A percentile compares a stretch with the other conserved stretches of the same genome.
phyloP scores from a whole-genome alignment of 2,113 vertebrate genomes.

The Dicrurus megarhynchus region DNA sequence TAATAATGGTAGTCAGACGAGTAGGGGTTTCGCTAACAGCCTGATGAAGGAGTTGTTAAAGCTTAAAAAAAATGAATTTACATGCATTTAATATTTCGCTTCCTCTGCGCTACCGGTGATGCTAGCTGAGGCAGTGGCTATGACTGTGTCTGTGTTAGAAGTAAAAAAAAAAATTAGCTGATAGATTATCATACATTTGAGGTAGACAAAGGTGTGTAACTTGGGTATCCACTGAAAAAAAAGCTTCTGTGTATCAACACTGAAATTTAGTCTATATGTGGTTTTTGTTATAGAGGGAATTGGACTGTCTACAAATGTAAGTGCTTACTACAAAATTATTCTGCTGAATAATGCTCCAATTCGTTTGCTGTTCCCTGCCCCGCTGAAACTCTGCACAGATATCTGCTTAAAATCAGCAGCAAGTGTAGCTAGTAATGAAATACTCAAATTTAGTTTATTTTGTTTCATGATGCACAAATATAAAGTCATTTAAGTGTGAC shows the following conservation, averaged over 20 bases:
- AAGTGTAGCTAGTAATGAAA: constrained; percentile 13
- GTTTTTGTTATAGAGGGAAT: not conserved
- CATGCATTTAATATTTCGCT: not conserved
- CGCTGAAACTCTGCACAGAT: not conserved
- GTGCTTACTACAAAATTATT: not conserved
- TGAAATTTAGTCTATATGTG: not conserved
- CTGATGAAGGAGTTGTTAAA: not conserved
- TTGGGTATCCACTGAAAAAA: not conserved
- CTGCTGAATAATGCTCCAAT: not conserved
- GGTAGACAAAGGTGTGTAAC: not conserved
- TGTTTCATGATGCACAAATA: constrained; percentile 44
- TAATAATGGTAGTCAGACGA: not conserved
- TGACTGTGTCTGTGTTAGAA: not conserved
- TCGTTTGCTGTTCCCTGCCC: not conserved
- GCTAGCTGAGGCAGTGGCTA: not conserved
- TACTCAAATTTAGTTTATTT: constrained; percentile 34
- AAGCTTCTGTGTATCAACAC: not conserved
- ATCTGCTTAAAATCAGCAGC: constrained; percentile 12
- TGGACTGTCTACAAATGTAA: not conserved
- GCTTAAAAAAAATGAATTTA: not conserved
- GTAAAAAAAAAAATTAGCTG: not conserved
- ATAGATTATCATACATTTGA: not conserved
- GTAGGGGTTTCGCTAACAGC: not conserved
- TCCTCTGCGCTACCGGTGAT: not conserved
- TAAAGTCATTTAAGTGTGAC: constrained; percentile 36